Base-by-base conservation (phyloP, 2,113 vertebrate species). In the Xiphias gladius region DNA sequence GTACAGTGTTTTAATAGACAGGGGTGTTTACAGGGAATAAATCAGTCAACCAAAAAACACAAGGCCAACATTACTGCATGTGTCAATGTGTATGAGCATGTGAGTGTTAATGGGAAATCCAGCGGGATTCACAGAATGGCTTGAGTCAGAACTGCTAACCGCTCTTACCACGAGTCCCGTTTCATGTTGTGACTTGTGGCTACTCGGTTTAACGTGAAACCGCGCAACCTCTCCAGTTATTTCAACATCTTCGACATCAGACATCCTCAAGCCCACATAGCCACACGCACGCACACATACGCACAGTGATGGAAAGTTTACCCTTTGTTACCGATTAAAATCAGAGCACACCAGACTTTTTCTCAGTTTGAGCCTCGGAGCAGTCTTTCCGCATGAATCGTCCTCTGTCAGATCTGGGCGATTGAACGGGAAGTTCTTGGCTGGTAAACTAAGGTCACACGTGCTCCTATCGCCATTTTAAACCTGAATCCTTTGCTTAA, bases 171-270 rank as follows among this genome's bases (percentile, higher is more conserved):
- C 22, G 26, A 30, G 5, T 62, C n/a, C n/a, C 14, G 1, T 19
- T 8, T 57, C 78, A 30, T 67, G 80, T 39, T 79, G 61, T 13
- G 59, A 84, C 84, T 22, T 76, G 81, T 43, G 35, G 8, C 19
- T 37, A 59, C 8, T 24, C 2, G 4, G 32, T 26, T 57, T 16
- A 5, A 39, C 2, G 26, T 0, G 4, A 58, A 73, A 62, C 35
- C 28, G 43, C 3, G 39, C 17, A 19, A 35, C 32, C 20, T 52
- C 14, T 11, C 28, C 4, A 32, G 19, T 16, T 0, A 48, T 66
- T 79, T 72, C 11, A 65, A 46, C 54, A 46, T 37, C 24, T 61
- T n/a, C 0, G 7, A 3, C 16, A 7, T n/a, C n/a, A n/a, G n/a
- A 26, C 0, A 0, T 17, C 16, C 1, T 37, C 24, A 57, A 7